Evolutionary conservation across 2,113 vertebrate species (phyloP), one percentile per base, ranked within the genome.

Genomic region (Cettia cetti): DNA sequence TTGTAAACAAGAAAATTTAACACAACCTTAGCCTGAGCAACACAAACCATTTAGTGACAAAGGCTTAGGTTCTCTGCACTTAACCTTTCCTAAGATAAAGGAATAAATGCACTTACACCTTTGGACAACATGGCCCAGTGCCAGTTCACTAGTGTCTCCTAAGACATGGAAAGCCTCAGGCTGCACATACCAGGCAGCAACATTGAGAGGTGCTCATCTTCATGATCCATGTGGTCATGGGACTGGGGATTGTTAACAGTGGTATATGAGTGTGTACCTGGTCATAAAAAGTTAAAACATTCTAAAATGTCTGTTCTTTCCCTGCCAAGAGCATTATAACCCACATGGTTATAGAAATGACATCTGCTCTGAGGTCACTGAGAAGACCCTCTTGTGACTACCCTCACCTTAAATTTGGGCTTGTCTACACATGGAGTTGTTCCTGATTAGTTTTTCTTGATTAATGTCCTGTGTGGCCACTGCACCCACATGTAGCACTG

Each of bases 401-500:
- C 91, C 61, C 52, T 86, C 86, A 89, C 69, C 57, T 91, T 91
- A 89, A 94, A 89, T 92, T 75, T 76, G 74, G 92, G 69, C 81
- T 91, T 97, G 74, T 89, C 91, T 91, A 82, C 83, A 91, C 57
- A 30, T 13, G 35, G 17, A 87, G 61, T 39, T 89, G 69, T 49
- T 89, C 80, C 77, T 89, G 95, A 93, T 96, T 86, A 95, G 89
- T 92, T 88, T 71, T 78, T 94, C 83, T 66, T 92, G 89, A 95
- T 95, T 86, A 86, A 91, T 87, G 69, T 79, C 86, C 82, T 64
- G 37, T 89, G 89, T 91, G 89, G 49, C 77, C 91, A 89, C 37
- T 76, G 77, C 52, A 91, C 84, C 37, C 81, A 92, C 92, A 91
- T 69, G 61, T 33, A 21, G 77, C 57, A 89, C 76, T 89, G 77